These are phyloP conservation scores for Lepus townsendii DNA, from an alignment of 2,797 vertebrate species.

Conservation along the genomic window DNA sequence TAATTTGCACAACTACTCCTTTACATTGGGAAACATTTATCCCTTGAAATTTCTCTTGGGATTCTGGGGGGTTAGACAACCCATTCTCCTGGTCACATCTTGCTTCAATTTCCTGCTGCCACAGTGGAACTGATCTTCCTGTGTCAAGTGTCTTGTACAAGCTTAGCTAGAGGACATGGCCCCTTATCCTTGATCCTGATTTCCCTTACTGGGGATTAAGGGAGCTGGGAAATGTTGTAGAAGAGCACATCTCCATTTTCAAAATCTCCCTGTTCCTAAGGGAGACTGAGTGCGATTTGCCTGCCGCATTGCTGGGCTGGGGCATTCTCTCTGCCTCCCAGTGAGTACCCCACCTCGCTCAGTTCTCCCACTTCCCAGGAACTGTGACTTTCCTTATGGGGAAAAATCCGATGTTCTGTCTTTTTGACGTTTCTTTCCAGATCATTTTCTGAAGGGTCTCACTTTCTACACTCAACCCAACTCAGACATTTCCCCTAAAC, in stretches of 20 bases:
- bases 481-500: neutral
- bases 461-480: neutral
- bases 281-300: accelerated
- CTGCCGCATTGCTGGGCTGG: too few species aligned
- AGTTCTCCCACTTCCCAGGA: neutral
- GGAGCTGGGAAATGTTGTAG: neutral
- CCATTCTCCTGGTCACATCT: neutral
- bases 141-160: neutral
- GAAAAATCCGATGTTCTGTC: neutral
- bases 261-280: neutral
- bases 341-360: too few species aligned
- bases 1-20: neutral
- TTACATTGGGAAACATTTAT: neutral
- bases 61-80: neutral
- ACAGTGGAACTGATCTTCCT: neutral
- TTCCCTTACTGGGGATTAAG: neutral
- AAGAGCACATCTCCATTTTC: neutral
- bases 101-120: neutral
- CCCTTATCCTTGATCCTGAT: neutral
- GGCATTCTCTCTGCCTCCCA: neutral
- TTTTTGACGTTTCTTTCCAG: neutral
- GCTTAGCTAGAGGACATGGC: neutral
- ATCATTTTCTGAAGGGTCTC: neutral
- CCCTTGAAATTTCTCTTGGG: neutral
- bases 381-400: neutral